These are phyloP conservation scores for Ciona savignyi DNA, from an alignment of 23 tunicate species.

Conservation along the genomic window DNA sequence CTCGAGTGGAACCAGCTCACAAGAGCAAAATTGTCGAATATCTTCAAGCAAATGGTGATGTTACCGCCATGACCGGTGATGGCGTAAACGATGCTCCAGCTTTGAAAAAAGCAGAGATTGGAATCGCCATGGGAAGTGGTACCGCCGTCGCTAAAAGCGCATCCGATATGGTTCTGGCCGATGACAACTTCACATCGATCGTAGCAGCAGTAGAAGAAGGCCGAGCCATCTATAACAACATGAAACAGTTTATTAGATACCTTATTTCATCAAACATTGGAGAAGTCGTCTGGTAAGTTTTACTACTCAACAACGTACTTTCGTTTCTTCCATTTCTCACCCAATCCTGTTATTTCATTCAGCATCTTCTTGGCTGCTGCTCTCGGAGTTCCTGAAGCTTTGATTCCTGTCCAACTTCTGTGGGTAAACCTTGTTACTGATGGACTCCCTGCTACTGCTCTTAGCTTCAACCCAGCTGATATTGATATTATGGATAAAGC, in stretches of 20 bases:
- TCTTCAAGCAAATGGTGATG: slow-evolving; percentile 90
- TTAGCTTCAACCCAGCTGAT: slow-evolving; percentile 97
- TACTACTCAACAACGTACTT: too few relatives aligned
- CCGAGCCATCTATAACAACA: slow-evolving; percentile 98
- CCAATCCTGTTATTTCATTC: background rate
- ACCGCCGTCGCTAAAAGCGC: slow-evolving; percentile 99
- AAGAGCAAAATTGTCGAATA: slow-evolving; percentile 96
- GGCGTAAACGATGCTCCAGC: slow-evolving; percentile 99
- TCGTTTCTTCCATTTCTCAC: too few relatives aligned
- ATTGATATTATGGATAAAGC: slow-evolving; percentile 89
- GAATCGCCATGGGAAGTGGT: slow-evolving; percentile 99
- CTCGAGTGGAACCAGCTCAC: slow-evolving; percentile 99
- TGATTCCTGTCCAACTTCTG: slow-evolving; percentile 95
- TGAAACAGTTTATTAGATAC: slow-evolving; percentile 98
- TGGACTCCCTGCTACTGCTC: slow-evolving; percentile 99
- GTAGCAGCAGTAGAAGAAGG: slow-evolving; percentile 99
- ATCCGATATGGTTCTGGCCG: slow-evolving; percentile 98
- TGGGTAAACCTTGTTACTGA: slow-evolving; percentile 99
- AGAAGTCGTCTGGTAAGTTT: slow-evolving; percentile 88
- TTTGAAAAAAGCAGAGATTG: slow-evolving; percentile 97
- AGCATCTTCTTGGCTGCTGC: slow-evolving; percentile 99
- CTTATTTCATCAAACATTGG: slow-evolving; percentile 98
- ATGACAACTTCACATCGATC: slow-evolving; percentile 97
- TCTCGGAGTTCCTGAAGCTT: slow-evolving; percentile 98
- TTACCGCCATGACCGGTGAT: slow-evolving; percentile 99